Conservation (phyloP, 2,797 vertebrate species). For the Hafferia zeledoni region DNA sequence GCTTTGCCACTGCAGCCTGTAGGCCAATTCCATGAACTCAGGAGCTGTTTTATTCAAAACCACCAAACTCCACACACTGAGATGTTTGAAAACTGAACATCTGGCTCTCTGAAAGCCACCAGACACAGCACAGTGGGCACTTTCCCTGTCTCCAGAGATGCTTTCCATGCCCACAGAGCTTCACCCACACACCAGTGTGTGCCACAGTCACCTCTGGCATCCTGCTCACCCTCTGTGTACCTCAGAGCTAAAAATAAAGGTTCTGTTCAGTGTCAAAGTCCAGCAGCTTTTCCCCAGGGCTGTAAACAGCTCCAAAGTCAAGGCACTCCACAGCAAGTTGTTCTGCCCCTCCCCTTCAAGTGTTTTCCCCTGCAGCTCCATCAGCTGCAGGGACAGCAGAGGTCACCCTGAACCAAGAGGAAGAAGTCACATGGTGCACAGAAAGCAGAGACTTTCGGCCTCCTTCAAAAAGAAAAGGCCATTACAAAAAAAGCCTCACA, state of each 20-base stretch:
- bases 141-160: background rate
- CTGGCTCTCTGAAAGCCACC: background rate
- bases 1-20: background rate
- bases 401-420: background rate
- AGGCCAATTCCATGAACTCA: background rate
- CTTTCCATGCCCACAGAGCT: background rate
- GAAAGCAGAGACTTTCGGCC: background rate
- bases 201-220: background rate
- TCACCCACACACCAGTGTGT: rapidly evolving
- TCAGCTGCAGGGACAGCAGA: background rate
- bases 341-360: background rate
- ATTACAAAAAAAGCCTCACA: background rate
- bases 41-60: background rate
- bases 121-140: rapidly evolving
- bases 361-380: background rate
- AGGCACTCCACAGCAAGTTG: background rate
- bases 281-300: background rate
- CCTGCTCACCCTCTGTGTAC: background rate
- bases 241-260: rapidly evolving
- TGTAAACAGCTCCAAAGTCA: background rate
- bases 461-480: background rate
- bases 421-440: background rate
- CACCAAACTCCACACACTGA: rapidly evolving
- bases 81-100: background rate
- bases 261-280: background rate